Evolutionary conservation across 2,113 vertebrate genomes (phyloP).

Genomic region (Anthoscopus minutus): DNA sequence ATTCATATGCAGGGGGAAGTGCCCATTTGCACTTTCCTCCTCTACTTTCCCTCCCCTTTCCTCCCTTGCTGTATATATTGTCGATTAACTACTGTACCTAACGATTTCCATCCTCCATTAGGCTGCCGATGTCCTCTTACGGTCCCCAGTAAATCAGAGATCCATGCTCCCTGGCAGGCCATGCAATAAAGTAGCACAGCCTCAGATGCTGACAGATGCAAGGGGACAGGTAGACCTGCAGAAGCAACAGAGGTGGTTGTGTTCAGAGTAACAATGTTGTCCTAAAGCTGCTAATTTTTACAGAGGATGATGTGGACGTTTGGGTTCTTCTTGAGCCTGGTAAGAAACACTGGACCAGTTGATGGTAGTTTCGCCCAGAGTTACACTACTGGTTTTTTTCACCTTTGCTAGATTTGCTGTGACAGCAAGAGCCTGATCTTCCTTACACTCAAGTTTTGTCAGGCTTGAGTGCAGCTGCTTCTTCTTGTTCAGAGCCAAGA

Average conservation of each 20-base stretch:
- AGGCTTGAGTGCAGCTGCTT: not conserved
- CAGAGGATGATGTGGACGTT: slow-evolving; percentile 26
- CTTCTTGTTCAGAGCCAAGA: not conserved
- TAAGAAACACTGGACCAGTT: slow-evolving; percentile 41
- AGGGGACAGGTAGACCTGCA: slow-evolving; percentile 30
- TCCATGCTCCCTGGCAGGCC: not conserved
- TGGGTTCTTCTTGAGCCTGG: not conserved
- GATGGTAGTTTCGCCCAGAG: slow-evolving; percentile 2
- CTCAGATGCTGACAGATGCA: not conserved
- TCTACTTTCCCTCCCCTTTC: not conserved
- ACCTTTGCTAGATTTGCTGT: not conserved
- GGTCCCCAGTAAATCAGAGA: not conserved
- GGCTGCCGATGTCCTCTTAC: not conserved
- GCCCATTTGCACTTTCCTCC: not conserved
- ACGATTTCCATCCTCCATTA: not conserved
- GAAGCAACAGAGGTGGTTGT: not conserved
- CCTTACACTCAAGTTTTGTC: not conserved
- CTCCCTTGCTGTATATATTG: slow-evolving; percentile 36
- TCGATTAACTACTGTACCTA: slow-evolving; percentile 39
- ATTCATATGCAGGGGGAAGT: not conserved
- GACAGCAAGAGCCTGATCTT: not conserved
- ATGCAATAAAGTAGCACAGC: not conserved
- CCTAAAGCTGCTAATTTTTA: slow-evolving; percentile 58
- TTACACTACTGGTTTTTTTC: not conserved
- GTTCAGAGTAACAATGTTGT: slow-evolving; percentile 41